Conservation (phyloP, 2,797 vertebrate genomes). For the Gymnothorax javanicus region DNA sequence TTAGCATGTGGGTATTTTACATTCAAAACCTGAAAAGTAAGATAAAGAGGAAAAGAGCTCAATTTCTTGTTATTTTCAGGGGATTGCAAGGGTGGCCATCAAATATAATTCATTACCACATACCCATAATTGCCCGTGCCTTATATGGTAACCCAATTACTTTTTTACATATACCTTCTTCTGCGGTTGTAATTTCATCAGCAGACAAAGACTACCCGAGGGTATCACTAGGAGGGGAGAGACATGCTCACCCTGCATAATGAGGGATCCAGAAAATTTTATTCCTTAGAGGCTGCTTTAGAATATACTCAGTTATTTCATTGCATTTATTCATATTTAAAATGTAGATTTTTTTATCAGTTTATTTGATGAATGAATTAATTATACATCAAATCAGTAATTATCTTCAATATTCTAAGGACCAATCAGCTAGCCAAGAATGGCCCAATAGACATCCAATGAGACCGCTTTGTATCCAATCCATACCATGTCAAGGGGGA, state of each 20-base stretch:
- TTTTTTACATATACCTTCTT: conserved; percentile 14
- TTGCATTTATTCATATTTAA: neutral
- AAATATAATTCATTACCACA: neutral
- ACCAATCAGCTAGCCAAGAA: too few species aligned
- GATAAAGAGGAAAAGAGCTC: neutral
- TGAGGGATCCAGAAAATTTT: neutral
- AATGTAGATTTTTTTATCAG: neutral
- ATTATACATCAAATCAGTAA: neutral
- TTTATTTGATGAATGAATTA: too few species aligned
- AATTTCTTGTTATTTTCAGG: neutral
- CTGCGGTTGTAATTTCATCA: neutral
- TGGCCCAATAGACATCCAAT: too few species aligned
- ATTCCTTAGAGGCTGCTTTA: neutral
- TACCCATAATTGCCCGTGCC: neutral
- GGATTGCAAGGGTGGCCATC: neutral
- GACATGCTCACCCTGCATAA: neutral
- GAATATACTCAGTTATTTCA: neutral
- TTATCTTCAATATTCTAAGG: neutral
- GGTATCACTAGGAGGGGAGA: neutral
- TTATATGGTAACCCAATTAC: conserved; percentile 22
- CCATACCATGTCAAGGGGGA: too few species aligned
- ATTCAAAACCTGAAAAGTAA: conserved; percentile 35
- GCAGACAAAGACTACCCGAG: neutral
- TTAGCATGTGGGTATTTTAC: conserved; percentile 28
- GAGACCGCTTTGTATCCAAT: too few species aligned